Conservation (phyloP, 2,113 vertebrate genomes). For the Cryptotis parvus region DNA sequence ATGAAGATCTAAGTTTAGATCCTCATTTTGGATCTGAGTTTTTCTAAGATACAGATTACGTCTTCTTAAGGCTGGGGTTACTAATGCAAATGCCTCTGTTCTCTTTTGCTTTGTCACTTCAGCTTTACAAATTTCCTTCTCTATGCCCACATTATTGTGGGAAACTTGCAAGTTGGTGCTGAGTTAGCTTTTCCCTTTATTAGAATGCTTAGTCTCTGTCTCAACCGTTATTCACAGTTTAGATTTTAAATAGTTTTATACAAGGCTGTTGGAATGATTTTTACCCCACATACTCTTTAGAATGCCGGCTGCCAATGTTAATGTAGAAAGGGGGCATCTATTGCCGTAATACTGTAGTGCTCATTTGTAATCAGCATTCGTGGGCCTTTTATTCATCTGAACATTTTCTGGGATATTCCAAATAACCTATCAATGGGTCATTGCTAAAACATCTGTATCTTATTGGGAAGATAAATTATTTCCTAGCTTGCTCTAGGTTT, state of each 20-base stretch:
- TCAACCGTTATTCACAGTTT: conserved; percentile 37
- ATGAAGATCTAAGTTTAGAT: background rate
- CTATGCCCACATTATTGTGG: background rate
- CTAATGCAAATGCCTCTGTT: background rate
- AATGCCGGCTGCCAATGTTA: conserved; percentile 57
- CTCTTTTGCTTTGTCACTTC: background rate
- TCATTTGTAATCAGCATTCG: conserved; percentile 13
- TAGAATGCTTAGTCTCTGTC: conserved; percentile 49
- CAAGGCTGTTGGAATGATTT: conserved; percentile 11
- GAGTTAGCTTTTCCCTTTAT: conserved; percentile 37
- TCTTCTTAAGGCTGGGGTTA: background rate
- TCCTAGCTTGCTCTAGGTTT: conserved; percentile 24
- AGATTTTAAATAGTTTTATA: conserved; percentile 58
- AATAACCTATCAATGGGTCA: background rate
- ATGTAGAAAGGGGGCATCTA: conserved; percentile 45
- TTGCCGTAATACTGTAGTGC: background rate
- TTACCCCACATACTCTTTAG: conserved; percentile 28
- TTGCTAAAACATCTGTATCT: conserved; percentile 27
- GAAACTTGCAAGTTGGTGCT: conserved; percentile 18
- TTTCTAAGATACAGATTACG: conserved; percentile 26
- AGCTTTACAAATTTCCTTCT: background rate
- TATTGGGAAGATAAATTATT: conserved; percentile 38
- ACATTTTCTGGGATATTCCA: conserved; percentile 22
- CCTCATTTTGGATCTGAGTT: background rate
- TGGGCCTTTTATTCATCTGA: background rate